Evolutionary conservation across 2,113 vertebrate genomes (phyloP), one percentile per base, ranked within the genome.

Genomic region (Anarhynchus alexandrinus): DNA sequence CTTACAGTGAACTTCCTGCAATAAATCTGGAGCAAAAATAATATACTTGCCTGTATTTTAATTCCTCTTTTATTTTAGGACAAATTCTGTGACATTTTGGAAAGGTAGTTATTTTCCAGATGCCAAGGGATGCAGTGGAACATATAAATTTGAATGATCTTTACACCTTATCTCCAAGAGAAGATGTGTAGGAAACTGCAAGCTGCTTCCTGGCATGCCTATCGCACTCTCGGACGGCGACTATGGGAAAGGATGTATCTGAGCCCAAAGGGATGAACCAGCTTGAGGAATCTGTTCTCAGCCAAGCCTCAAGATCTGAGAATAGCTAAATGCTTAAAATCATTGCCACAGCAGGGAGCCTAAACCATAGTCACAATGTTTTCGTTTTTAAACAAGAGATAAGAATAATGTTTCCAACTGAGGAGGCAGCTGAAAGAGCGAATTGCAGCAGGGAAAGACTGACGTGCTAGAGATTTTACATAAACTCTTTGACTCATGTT

Each of bases 151-250:
- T 5, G 2, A 72, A 73, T 0, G 0, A 55, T 66, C 27, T 43
- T 83, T 61, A 43, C 5, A 32, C 8, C 40, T 4, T 45, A 52
- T 9, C 38, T 57, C 32, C 45, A 86, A 71, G 47, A 51, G 21
- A n/a, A 84, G 55, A 78, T 27, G 17, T 11, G 29, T 8, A 81
- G 57, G 47, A 57, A 93, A 70, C 10, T 13, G 15, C 32, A 73
- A 80, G 25, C 40, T 59, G 66, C 67, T 64, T 74, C 29, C 62
- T 58, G 51, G 62, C 58, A 62, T 19, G 21, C 15, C n/a, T 73
- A 43, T 19, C 69, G 62, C 32, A 22, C 0, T 0, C 25, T 91
- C 3, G 3, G 65, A 71, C 1, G 0, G 26, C 0, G 2, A 15
- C 54, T 40, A 45, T 13, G 8, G 30, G 22, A 70, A 77, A 84